A percentile compares a stretch with the other conserved stretches of the same genome.
These are phyloP conservation scores for Drusus annulatus DNA, from an alignment of 1,140 invertebrate genomes.

Conservation along the genomic window DNA sequence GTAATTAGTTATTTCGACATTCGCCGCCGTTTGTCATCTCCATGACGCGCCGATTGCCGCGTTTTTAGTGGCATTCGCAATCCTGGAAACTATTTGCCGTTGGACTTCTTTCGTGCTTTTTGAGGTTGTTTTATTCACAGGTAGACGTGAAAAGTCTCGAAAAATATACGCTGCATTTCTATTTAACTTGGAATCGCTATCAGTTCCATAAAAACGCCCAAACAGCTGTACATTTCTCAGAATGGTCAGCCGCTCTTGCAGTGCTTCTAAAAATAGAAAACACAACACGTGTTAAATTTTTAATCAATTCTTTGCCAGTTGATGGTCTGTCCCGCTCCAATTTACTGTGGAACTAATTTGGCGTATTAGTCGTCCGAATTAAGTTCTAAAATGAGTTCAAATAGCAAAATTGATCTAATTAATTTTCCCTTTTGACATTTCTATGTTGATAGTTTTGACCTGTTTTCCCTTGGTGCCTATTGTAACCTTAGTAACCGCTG, in stretches of 20 bases:
- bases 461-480: constrained; percentile 2
- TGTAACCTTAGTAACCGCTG: no score
- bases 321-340: neutral
- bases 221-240: constrained; percentile 28
- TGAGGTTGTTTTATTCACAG: no score
- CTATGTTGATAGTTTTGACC: constrained; percentile 32
- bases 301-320: constrained; percentile 30
- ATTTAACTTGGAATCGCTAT: neutral
- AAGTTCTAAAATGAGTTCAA: neutral
- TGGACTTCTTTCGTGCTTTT: neutral
- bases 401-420: neutral
- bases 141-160: neutral
- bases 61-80: constrained; percentile 34
- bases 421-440: constrained; percentile 17
- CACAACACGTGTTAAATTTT: constrained; percentile 34
- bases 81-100: constrained; percentile 6
- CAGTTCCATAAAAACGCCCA: constrained; percentile 5
- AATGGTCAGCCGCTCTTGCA: constrained; percentile 22
- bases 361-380: neutral
- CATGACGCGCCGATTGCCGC: constrained; percentile 49
- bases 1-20: constrained; percentile 28
- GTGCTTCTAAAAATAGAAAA: constrained; percentile 26
- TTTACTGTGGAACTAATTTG: neutral
- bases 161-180: neutral
- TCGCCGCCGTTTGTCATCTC: constrained; percentile 37